phyloP scores from a whole-genome alignment of 2,797 vertebrate species.

The Darevskia mixta region DNA sequence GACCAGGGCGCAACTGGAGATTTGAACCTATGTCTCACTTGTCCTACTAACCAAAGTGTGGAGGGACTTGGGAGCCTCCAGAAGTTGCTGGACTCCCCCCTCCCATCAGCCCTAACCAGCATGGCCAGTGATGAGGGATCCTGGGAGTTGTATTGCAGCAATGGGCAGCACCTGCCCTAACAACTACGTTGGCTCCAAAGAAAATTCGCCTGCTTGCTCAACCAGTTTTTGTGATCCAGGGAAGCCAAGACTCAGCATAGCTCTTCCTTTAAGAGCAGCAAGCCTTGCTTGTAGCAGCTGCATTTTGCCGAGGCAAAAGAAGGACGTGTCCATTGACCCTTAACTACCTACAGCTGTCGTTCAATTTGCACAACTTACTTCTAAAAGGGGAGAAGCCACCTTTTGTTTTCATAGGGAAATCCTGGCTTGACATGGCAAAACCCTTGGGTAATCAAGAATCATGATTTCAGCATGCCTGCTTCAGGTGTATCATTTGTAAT shows the following conservation, averaged over 20 bases:
- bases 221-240: background rate
- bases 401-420: background rate
- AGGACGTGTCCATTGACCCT: background rate
- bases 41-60: too few species aligned
- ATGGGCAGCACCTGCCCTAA: too few species aligned
- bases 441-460: background rate
- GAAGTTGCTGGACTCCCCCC: too few species aligned
- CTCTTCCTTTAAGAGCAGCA: too few species aligned
- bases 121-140: too few species aligned
- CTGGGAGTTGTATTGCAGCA: too few species aligned
- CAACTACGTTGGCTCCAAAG: background rate
- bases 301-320: background rate
- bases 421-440: background rate
- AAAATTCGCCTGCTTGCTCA: background rate
- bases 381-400: background rate
- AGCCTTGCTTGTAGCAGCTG: background rate
- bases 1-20: too few species aligned
- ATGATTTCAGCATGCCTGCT: background rate
- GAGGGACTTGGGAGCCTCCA: too few species aligned
- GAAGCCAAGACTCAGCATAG: background rate
- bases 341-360: background rate
- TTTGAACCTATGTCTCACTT: too few species aligned
- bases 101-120: too few species aligned
- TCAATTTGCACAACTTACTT: background rate
- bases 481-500: background rate